phyloP scores from a whole-genome alignment of 2,888 invertebrate species.

The Agriopis aurantiaria region DNA sequence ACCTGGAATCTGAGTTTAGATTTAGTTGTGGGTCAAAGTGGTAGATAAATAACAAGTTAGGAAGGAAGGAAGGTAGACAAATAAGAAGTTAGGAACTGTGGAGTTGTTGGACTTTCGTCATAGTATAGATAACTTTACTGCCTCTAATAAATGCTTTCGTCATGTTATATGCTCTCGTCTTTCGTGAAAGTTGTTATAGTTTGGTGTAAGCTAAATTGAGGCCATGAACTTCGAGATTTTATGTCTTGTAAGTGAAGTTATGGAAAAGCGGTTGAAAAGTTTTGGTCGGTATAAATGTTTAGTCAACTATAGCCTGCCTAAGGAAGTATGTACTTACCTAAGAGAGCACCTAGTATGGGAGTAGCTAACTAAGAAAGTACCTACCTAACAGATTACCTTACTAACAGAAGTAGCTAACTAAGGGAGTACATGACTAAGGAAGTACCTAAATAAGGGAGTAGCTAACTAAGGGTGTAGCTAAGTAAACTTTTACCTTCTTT shows the following conservation, averaged over 20 bases:
- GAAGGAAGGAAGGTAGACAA: not conserved
- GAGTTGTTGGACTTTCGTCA: slow-evolving; percentile 16
- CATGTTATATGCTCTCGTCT: not conserved
- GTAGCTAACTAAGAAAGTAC: too few species aligned
- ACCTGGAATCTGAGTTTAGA: slow-evolving; percentile 31
- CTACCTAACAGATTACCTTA: too few species aligned
- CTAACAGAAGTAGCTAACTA: too few species aligned
- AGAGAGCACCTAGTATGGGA: too few species aligned
- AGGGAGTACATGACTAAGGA: too few species aligned
- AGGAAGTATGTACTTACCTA: too few species aligned
- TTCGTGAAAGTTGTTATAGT: not conserved
- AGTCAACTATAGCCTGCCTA: not conserved
- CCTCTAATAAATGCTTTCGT: too few species aligned
- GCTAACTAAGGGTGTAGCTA: too few species aligned
- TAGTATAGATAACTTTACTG: not conserved
- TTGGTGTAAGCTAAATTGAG: not conserved
- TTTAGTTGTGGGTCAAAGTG: slow-evolving; percentile 32
- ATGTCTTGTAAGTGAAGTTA: not conserved
- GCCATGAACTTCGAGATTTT: slow-evolving; percentile 21
- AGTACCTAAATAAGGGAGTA: too few species aligned
- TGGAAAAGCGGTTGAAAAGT: not conserved
- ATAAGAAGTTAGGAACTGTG: slow-evolving; percentile 14
- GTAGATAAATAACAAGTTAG: slow-evolving; percentile 28
- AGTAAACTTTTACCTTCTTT: too few species aligned
- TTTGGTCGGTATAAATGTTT: not conserved